Percentiles rank a stretch among this genome's conserved stretches.
Conservation (phyloP, 2,113 vertebrate species). For the Ginglymostoma cirratum region DNA sequence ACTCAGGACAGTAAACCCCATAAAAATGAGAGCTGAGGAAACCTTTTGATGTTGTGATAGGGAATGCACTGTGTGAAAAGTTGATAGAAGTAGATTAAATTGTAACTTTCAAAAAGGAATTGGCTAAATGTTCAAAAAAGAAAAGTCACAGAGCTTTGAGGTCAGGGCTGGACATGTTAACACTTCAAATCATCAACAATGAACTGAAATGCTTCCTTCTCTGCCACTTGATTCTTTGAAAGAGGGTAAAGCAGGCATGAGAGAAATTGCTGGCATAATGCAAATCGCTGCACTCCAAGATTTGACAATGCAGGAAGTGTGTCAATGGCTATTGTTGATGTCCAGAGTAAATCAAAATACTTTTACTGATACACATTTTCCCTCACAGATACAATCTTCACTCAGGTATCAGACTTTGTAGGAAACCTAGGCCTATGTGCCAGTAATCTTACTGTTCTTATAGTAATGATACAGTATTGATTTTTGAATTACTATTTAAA, state of each 20-base stretch:
- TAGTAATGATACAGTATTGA: neutral
- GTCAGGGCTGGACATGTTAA: neutral
- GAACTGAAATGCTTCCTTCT: neutral
- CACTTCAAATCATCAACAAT: neutral
- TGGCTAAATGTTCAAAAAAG: neutral
- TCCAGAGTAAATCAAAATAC: neutral
- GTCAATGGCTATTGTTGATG: neutral
- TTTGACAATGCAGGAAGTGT: neutral
- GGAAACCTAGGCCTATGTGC: neutral
- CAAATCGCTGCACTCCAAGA: neutral
- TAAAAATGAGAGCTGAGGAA: neutral
- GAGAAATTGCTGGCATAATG: neutral
- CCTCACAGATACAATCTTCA: neutral
- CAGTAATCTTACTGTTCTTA: neutral
- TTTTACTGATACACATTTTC: neutral
- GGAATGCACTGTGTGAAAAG: neutral
- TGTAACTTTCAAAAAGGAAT: neutral
- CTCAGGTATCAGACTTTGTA: neutral
- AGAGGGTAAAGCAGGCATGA: too few relatives aligned
- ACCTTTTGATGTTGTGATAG: neutral
- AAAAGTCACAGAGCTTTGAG: neutral
- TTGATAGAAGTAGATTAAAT: neutral
- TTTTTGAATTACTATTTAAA: neutral
- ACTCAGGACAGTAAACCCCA: neutral
- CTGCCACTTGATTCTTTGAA: neutral